phyloP scores from a whole-genome alignment of 2,797 vertebrate species.

The Centroberyx gerrardi region DNA sequence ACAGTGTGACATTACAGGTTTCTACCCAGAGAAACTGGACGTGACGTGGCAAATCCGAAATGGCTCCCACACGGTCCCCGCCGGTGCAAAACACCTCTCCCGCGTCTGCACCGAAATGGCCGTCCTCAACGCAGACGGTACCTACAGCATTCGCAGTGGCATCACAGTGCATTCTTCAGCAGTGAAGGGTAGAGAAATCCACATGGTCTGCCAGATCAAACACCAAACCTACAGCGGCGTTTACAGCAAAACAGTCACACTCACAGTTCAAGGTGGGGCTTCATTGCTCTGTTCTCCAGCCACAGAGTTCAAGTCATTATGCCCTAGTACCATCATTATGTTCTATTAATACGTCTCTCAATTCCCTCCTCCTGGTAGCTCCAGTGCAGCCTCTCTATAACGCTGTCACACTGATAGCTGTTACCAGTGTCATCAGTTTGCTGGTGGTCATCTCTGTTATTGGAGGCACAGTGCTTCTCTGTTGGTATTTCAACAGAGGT shows the following conservation, averaged over 20 bases:
- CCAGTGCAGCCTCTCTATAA: slow-evolving; percentile 23
- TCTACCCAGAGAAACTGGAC: slow-evolving; percentile 71
- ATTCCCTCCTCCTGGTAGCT: slow-evolving; percentile 38
- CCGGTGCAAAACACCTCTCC: slow-evolving; percentile 12
- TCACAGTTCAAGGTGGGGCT: slow-evolving; percentile 66
- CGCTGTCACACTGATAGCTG: slow-evolving; percentile 44
- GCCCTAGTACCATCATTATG: no score
- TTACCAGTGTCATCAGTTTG: slow-evolving; percentile 50
- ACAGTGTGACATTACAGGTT: slow-evolving; percentile 73
- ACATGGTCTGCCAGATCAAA: slow-evolving; percentile 73
- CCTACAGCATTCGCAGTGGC: slow-evolving; percentile 72
- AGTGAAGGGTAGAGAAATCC: slow-evolving; percentile 17
- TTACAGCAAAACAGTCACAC: slow-evolving; percentile 52
- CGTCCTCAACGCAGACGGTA: slow-evolving; percentile 51
- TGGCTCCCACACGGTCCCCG: slow-evolving; percentile 11
- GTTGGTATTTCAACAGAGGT: slow-evolving; percentile 45
- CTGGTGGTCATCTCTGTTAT: slow-evolving; percentile 42
- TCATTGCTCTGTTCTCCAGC: neutral
- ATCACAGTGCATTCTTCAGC: slow-evolving; percentile 62
- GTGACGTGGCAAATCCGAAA: slow-evolving; percentile 71
- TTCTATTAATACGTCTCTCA: neutral
- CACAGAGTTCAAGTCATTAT: neutral
- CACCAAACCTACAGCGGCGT: slow-evolving; percentile 64
- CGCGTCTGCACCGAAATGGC: slow-evolving; percentile 74
- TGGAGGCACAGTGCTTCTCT: slow-evolving; percentile 45